These are phyloP conservation scores for Phragmatobia fuliginosa DNA, from an alignment of 2,888 invertebrate genomes.

Conservation along the genomic window DNA sequence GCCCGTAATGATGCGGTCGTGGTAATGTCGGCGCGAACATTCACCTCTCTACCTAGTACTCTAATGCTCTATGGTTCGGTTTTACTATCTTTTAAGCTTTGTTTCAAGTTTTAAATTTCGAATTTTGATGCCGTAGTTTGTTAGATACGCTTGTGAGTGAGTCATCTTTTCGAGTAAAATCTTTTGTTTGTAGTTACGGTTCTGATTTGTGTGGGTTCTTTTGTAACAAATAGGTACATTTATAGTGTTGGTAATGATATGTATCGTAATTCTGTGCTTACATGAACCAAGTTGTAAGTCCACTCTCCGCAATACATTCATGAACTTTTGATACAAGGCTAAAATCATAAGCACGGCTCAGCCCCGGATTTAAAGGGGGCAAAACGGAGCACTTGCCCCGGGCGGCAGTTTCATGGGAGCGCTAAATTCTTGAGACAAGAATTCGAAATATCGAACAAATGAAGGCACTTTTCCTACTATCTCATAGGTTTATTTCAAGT, in stretches of 20 bases:
- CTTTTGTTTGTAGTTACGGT: not conserved
- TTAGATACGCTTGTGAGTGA: slow-evolving; percentile 7
- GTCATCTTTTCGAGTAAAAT: slow-evolving; percentile 3
- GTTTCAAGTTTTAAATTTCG: slow-evolving; percentile 22
- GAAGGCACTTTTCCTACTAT: no score
- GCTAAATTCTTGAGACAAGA: no score
- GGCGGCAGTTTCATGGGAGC: no score
- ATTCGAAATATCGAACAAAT: no score
- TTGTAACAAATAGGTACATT: not conserved
- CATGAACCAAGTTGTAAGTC: not conserved
- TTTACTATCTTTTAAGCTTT: slow-evolving; percentile 39
- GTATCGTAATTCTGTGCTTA: not conserved
- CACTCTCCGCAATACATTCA: not conserved
- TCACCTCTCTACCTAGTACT: slow-evolving; percentile 65
- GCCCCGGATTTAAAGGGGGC: no score
- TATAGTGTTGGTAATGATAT: not conserved
- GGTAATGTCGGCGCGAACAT: slow-evolving; percentile 71
- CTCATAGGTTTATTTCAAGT: no score
- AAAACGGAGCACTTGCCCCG: no score
- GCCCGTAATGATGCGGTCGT: slow-evolving; percentile 76
- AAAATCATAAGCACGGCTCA: not conserved
- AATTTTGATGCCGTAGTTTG: slow-evolving; percentile 3
- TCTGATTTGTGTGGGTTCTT: slow-evolving; percentile 1
- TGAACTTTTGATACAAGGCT: not conserved
- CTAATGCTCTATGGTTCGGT: slow-evolving; percentile 35